These are phyloP conservation scores for Drosophila aff. DNA, from an alignment of 1,140 invertebrate species.

Conservation along the genomic window DNA sequence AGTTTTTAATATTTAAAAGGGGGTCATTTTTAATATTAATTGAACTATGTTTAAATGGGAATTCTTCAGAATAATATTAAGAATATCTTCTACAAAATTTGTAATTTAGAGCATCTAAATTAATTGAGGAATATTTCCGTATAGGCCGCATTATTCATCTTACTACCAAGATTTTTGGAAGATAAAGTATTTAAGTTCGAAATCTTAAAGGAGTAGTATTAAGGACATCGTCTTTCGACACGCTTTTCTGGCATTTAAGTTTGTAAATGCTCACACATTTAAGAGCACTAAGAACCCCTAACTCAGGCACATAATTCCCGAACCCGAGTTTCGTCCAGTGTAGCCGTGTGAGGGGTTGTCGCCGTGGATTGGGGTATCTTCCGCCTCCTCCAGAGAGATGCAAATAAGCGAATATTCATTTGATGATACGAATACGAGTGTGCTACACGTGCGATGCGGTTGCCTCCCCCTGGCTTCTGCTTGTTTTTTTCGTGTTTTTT, in stretches of 20 bases:
- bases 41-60: background rate
- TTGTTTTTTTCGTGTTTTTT: too few relatives aligned
- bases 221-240: too few relatives aligned
- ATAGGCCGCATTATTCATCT: too few relatives aligned
- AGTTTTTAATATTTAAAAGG: background rate
- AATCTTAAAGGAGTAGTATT: background rate
- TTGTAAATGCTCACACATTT: background rate
- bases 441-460: slow-evolving; percentile 66
- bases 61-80: background rate
- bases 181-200: too few relatives aligned
- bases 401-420: slow-evolving; percentile 84
- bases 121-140: too few relatives aligned
- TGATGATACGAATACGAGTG: slow-evolving; percentile 71
- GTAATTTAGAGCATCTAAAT: background rate
- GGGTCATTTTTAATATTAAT: background rate
- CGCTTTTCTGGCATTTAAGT: background rate
- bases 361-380: slow-evolving; percentile 28
- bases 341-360: slow-evolving; percentile 1
- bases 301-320: background rate
- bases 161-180: background rate
- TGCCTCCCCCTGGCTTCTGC: slow-evolving; percentile 1
- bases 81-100: background rate
- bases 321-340: background rate
- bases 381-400: slow-evolving; percentile 57
- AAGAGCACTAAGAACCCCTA: background rate